A percentile compares a stretch with the other conserved stretches of the same genome.
Conservation (phyloP, 1,140 invertebrate genomes). For the Pachyrhynchus sulphureomaculatus region DNA sequence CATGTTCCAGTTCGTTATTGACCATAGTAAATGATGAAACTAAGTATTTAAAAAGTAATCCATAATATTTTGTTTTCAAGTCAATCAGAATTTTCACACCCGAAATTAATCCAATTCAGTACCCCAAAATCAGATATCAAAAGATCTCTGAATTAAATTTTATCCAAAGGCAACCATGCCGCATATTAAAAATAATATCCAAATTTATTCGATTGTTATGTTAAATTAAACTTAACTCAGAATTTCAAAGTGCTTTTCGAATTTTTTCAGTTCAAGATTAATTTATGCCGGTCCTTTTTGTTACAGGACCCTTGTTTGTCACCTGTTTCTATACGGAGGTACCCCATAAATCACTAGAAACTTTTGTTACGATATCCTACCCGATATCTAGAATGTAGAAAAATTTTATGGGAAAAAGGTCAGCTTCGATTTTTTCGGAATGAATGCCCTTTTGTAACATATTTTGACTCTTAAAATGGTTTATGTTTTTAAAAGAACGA, state of each 20-base stretch:
- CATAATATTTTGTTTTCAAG: no score
- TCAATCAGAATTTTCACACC: no score
- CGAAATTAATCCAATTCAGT: no score
- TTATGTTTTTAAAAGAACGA: no score
- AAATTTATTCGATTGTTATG: slow-evolving; percentile 25
- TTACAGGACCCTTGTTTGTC: slow-evolving; percentile 22
- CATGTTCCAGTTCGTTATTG: no score
- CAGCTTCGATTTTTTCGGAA: slow-evolving; percentile 5
- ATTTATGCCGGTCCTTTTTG: slow-evolving; percentile 24
- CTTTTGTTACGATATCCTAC: slow-evolving; percentile 19
- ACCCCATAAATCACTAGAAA: slow-evolving; percentile 19
- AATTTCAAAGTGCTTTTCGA: slow-evolving; percentile 13
- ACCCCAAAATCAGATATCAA: not conserved
- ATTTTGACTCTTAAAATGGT: not conserved
- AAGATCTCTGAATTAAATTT: slow-evolving; percentile 2
- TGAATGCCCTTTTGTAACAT: not conserved
- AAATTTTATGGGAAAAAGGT: slow-evolving; percentile 29
- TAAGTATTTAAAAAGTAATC: no score
- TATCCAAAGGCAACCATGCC: not conserved
- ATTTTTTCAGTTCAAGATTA: slow-evolving; percentile 14
- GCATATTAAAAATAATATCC: slow-evolving; percentile 11
- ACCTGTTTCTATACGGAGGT: slow-evolving; percentile 26
- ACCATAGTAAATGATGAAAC: no score
- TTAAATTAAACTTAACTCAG: slow-evolving; percentile 13
- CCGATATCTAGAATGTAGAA: slow-evolving; percentile 14